Evolutionary conservation across 2,888 invertebrate species (phyloP), one percentile per base, ranked within the genome.

Genomic region (Baronia brevicornis): DNA sequence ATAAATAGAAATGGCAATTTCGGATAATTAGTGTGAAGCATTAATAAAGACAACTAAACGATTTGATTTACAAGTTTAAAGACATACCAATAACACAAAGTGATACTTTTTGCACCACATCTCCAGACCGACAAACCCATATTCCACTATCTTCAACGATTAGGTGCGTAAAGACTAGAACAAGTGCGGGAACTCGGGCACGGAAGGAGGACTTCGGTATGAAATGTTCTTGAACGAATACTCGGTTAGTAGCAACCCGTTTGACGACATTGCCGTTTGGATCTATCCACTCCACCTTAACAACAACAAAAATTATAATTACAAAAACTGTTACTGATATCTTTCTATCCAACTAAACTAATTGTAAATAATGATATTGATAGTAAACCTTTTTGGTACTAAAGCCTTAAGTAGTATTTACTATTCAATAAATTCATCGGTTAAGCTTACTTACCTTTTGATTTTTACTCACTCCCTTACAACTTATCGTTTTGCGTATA

Each of bases 11-110:
- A n/a, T n/a, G n/a, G n/a, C n/a, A n/a, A n/a, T n/a, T n/a, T n/a
- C n/a, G n/a, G n/a, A n/a, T n/a, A n/a, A n/a, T n/a, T n/a, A n/a
- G n/a, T n/a, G n/a, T n/a, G n/a, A n/a, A n/a, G n/a, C n/a, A n/a
- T n/a, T n/a, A n/a, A n/a, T n/a, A n/a, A n/a, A n/a, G n/a, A n/a
- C n/a, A n/a, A n/a, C n/a, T n/a, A n/a, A n/a, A n/a, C n/a, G n/a
- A n/a, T n/a, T n/a, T n/a, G n/a, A n/a, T n/a, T n/a, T n/a, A n/a
- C n/a, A n/a, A n/a, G n/a, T n/a, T n/a, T n/a, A 19, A 26, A 19
- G 21, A 55, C 64, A 53, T 41, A 75, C 80, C 70, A 33, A 80
- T 66, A 11, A 79, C 60, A 48, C 80, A 82, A 3, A 80, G 32
- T 0, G 65, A 47, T 3, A 70, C 49, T 4, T 52, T 49, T 28